These are phyloP conservation scores for Pipistrellus kuhlii DNA, from an alignment of 2,797 vertebrate species.

Conservation along the genomic window DNA sequence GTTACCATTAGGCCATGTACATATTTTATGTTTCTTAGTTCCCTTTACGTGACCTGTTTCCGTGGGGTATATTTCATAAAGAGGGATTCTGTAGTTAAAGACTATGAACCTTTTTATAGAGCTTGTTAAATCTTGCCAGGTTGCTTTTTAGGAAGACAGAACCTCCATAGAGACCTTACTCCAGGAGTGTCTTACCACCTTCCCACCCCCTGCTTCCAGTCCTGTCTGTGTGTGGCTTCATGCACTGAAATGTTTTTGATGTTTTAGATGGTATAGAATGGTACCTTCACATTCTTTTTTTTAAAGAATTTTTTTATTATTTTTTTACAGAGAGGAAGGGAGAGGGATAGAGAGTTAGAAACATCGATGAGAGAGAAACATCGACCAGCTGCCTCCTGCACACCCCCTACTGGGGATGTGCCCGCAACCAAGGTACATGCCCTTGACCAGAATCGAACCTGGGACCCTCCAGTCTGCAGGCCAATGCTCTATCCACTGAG, in stretches of 20 bases:
- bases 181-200: no score
- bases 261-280: not conserved
- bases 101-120: not conserved
- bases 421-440: no score
- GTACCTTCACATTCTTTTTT: not conserved
- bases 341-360: no score
- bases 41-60: not conserved
- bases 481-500: no score
- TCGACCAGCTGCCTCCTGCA: no score
- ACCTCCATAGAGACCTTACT: not conserved
- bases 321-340: no score
- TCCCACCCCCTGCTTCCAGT: not conserved
- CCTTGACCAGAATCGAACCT: no score
- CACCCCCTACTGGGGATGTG: no score
- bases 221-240: not conserved
- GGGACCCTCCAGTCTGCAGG: no score
- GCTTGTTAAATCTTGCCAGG: constrained; percentile 38
- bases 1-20: not conserved
- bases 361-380: no score
- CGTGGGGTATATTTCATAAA: not conserved
- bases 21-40: constrained; percentile 5
- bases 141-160: constrained; percentile 54
- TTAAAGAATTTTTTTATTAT: no score
- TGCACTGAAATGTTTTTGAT: not conserved
- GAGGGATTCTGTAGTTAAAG: not conserved